Percentiles rank a stretch among this genome's conserved stretches.
These are phyloP conservation scores for Melanerpes aurifrons DNA, from an alignment of 2,113 vertebrate genomes.

Conservation along the genomic window DNA sequence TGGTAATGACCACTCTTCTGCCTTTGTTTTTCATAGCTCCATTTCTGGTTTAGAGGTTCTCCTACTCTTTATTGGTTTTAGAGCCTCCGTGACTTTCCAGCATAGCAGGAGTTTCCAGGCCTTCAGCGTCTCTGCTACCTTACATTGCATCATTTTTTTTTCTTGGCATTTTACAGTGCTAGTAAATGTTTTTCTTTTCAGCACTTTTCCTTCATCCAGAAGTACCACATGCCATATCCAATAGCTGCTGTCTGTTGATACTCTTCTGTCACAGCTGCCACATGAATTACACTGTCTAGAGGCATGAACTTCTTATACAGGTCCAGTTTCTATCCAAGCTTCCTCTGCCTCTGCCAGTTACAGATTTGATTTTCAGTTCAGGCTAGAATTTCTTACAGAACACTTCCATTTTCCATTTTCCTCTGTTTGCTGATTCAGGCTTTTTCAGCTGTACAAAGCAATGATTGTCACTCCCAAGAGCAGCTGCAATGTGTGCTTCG, in stretches of 20 bases:
- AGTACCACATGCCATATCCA: neutral
- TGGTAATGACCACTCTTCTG: neutral
- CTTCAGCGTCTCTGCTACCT: neutral
- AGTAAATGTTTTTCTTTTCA: neutral
- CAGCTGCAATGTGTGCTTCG: accelerated
- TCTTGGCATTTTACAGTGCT: neutral
- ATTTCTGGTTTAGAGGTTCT: neutral
- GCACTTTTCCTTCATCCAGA: neutral
- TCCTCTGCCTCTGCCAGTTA: neutral
- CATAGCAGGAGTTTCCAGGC: neutral
- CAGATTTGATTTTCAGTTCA: neutral
- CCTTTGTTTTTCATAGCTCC: neutral
- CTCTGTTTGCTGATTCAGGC: neutral
- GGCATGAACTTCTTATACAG: neutral
- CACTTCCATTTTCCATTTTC: neutral
- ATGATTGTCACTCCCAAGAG: neutral
- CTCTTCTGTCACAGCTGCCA: neutral
- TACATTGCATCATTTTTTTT: neutral
- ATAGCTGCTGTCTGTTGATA: neutral
- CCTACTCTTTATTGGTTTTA: neutral
- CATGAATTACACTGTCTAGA: neutral
- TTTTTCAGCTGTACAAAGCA: neutral
- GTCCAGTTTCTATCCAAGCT: neutral
- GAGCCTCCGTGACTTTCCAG: neutral
- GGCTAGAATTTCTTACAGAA: neutral